These are phyloP conservation scores for Nyctibius grandis DNA, from an alignment of 2,797 vertebrate species.

Conservation along the genomic window DNA sequence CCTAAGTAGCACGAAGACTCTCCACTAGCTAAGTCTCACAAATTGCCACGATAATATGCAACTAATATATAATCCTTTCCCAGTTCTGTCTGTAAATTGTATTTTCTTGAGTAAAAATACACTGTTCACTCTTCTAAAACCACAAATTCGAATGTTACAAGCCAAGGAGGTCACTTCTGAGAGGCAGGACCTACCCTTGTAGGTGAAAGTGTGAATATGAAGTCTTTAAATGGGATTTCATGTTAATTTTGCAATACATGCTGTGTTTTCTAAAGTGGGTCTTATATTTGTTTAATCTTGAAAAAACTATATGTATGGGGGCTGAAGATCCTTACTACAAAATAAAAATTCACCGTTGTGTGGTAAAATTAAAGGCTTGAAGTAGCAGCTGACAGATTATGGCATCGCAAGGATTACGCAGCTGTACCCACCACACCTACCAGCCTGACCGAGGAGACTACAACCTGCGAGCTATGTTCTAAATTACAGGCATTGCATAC, in stretches of 20 bases:
- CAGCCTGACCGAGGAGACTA: not conserved
- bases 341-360: not conserved
- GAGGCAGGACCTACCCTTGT: not conserved
- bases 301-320: not conserved
- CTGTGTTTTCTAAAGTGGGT: not conserved
- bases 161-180: not conserved
- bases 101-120: not conserved
- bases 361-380: not conserved
- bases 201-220: not conserved
- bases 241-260: not conserved
- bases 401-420: not conserved
- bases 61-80: not conserved
- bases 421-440: constrained; percentile 3
- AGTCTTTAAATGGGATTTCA: not conserved
- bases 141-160: not conserved
- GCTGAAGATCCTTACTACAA: not conserved
- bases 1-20: not conserved
- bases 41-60: not conserved
- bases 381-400: not conserved
- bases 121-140: not conserved
- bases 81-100: not conserved
- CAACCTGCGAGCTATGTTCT: not conserved
- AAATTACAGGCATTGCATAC: not conserved
- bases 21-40: not conserved
- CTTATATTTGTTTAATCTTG: not conserved